Evolutionary conservation across 2,888 invertebrate genomes (phyloP).

Genomic region (Drosophila nr. perissopoda): DNA sequence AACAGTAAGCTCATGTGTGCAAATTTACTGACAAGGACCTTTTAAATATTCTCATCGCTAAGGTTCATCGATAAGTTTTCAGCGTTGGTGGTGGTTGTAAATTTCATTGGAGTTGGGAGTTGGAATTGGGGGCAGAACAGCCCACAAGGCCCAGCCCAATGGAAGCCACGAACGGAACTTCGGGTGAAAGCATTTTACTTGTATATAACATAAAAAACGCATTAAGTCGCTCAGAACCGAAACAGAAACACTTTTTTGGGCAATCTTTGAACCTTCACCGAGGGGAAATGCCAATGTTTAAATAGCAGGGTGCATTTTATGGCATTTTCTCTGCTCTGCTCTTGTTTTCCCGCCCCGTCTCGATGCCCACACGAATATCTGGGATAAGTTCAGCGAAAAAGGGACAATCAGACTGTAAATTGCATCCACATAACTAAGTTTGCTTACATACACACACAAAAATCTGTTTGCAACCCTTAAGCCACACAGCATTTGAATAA

Average conservation of each 20-base stretch:
- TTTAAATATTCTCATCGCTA: background rate
- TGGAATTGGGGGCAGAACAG: slow-evolving; percentile 29
- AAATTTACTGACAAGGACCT: slow-evolving; percentile 5
- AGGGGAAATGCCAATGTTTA: slow-evolving; percentile 73
- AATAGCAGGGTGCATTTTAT: slow-evolving; percentile 75
- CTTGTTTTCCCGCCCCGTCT: slow-evolving; percentile 31
- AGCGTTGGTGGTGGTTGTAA: slow-evolving; percentile 61
- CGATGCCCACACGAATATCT: slow-evolving; percentile 2
- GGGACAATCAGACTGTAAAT: slow-evolving; percentile 14
- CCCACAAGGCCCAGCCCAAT: slow-evolving; percentile 36
- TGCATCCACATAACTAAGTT: slow-evolving; percentile 3
- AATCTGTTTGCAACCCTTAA: slow-evolving; percentile 49
- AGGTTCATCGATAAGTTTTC: slow-evolving; percentile 23
- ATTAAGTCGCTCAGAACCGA: slow-evolving; percentile 69
- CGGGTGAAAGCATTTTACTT: slow-evolving; percentile 51
- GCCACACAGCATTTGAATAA: slow-evolving; percentile 32
- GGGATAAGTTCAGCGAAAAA: slow-evolving; percentile 25
- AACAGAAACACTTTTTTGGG: slow-evolving; percentile 67
- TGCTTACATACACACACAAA: background rate
- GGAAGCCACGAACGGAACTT: slow-evolving; percentile 28
- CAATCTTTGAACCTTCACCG: slow-evolving; percentile 60
- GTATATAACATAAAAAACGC: slow-evolving; percentile 78
- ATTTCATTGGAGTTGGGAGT: slow-evolving; percentile 42
- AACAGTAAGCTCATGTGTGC: slow-evolving; percentile 1
- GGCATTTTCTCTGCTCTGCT: slow-evolving; percentile 25